Evolutionary conservation across 2,113 vertebrate genomes (phyloP).

Genomic region (Motacilla tschutschensis): DNA sequence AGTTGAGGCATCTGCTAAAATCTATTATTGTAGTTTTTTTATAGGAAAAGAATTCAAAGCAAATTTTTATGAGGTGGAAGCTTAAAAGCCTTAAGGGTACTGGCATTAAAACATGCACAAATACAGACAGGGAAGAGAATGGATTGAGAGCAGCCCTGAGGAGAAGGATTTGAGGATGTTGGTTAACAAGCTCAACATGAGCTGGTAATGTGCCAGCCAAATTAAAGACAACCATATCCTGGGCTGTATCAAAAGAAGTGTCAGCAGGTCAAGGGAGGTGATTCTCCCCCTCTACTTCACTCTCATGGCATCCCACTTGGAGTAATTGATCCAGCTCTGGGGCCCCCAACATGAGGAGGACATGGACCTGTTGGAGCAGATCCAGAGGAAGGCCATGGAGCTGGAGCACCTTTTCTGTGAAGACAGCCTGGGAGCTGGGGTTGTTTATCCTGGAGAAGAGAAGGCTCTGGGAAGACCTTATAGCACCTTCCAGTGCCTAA

Average conservation of each 20-base stretch:
- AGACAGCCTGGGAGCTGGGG: not conserved
- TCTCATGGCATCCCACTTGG: not conserved
- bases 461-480: not conserved
- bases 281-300: not conserved
- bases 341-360: not conserved
- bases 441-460: not conserved
- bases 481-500: not conserved
- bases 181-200: not conserved
- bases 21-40: not conserved
- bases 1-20: conserved; percentile 16
- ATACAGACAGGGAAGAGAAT: not conserved
- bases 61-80: not conserved
- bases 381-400: not conserved
- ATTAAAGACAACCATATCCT: not conserved
- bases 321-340: not conserved
- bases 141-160: not conserved
- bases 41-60: not conserved
- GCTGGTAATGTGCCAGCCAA: not conserved
- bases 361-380: not conserved
- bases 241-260: not conserved
- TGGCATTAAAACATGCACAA: not conserved
- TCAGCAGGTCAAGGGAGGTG: not conserved
- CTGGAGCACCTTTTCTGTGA: not conserved
- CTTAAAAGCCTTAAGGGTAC: not conserved
- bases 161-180: not conserved